These are phyloP conservation scores for Tauraco erythrolophus DNA, from an alignment of 2,113 vertebrate genomes.

Conservation along the genomic window DNA sequence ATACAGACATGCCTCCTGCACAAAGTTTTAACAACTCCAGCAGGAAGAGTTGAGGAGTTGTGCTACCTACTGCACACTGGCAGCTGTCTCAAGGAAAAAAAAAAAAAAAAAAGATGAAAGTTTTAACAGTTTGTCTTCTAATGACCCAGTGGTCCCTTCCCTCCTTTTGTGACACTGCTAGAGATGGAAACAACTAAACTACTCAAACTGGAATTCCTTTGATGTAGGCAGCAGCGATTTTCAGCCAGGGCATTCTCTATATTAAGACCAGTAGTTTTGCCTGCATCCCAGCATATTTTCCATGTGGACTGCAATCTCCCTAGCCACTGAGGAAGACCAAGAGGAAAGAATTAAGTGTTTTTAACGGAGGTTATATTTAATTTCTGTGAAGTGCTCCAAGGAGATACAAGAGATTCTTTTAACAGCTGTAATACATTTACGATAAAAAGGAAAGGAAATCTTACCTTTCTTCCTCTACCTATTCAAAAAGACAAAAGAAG, in stretches of 20 bases:
- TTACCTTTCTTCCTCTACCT: conserved; percentile 86
- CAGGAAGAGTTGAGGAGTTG: background rate
- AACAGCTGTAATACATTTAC: background rate
- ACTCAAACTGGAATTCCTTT: background rate
- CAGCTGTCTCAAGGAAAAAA: background rate
- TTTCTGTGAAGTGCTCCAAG: background rate
- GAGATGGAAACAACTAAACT: background rate
- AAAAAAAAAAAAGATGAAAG: background rate
- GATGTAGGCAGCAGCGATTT: background rate
- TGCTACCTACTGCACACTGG: background rate
- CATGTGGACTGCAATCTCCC: background rate
- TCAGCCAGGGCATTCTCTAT: background rate
- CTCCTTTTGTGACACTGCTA: background rate
- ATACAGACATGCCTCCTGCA: background rate
- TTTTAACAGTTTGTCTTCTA: background rate
- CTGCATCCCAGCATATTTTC: background rate
- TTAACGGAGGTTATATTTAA: background rate
- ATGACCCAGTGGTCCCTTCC: background rate
- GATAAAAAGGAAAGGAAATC: background rate
- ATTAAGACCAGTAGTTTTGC: background rate
- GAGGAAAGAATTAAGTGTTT: background rate
- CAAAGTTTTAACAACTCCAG: background rate
- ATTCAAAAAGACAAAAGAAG: conserved; percentile 18
- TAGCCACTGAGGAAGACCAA: background rate
- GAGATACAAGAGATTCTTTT: background rate